phyloP scores from a whole-genome alignment of 2,113 vertebrate genomes.

The Uria lomvia region DNA sequence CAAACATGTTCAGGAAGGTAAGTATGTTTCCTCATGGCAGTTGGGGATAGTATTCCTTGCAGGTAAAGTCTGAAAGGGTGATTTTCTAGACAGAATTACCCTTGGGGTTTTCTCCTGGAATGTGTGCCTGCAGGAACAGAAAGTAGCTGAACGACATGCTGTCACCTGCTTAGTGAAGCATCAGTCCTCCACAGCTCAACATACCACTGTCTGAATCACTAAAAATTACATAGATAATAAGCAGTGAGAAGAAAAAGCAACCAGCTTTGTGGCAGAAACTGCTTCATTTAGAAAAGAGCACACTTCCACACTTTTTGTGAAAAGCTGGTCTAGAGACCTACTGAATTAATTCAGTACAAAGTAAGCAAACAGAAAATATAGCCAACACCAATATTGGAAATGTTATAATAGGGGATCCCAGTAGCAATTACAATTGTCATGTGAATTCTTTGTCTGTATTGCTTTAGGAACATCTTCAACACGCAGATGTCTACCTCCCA shows the following conservation, averaged over 20 bases:
- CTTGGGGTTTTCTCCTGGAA: background rate
- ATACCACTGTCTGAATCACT: background rate
- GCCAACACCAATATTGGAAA: background rate
- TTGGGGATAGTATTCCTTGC: background rate
- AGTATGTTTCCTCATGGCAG: background rate
- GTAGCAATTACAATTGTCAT: background rate
- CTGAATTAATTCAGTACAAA: background rate
- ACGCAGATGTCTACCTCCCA: background rate
- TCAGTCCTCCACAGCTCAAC: background rate
- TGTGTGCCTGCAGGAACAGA: background rate
- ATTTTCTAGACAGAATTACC: background rate
- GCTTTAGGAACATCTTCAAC: background rate
- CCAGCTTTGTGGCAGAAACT: background rate
- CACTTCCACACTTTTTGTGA: background rate
- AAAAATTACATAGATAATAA: background rate
- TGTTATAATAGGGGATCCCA: background rate
- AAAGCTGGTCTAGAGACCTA: background rate
- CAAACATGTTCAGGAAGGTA: background rate
- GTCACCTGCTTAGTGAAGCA: background rate
- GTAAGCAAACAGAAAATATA: background rate
- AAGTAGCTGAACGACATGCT: background rate
- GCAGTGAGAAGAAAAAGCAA: background rate
- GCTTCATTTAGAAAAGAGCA: background rate
- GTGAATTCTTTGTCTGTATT: background rate
- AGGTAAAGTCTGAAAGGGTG: background rate